phyloP scores from a whole-genome alignment of 2,888 invertebrate genomes.

The Seladonia tumulorum region DNA sequence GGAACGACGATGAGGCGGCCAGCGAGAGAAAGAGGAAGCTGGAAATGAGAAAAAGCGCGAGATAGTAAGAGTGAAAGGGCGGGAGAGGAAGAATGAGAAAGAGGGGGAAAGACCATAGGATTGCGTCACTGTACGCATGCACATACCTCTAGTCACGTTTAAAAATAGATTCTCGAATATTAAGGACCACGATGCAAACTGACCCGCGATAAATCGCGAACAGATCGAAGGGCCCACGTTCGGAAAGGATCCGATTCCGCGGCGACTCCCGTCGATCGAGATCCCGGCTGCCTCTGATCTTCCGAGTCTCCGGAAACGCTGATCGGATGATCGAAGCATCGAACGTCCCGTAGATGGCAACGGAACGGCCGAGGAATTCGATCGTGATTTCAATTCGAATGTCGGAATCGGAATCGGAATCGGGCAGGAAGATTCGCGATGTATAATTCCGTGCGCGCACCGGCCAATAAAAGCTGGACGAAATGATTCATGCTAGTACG shows the following conservation, averaged over 20 bases:
- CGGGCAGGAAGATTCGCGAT: conserved; percentile 14
- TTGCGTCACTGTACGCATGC: conserved; percentile 80
- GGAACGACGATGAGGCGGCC: conserved; percentile 17
- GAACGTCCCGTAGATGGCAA: background rate
- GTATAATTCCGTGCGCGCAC: conserved; percentile 52
- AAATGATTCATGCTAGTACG: conserved; percentile 65
- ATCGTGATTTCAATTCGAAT: background rate
- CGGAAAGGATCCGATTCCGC: background rate
- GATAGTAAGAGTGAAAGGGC: conserved; percentile 60
- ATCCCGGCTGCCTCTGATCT: background rate
- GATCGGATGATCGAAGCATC: background rate
- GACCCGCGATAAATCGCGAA: background rate
- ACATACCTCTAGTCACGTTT: conserved; percentile 81
- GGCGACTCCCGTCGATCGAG: background rate
- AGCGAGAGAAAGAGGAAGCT: conserved; percentile 21
- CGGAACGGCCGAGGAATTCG: background rate
- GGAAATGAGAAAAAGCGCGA: conserved; percentile 51
- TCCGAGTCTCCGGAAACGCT: background rate
- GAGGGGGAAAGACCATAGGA: conserved; percentile 79
- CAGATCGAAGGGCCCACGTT: background rate
- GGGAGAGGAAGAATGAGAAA: conserved; percentile 54
- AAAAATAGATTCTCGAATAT: conserved; percentile 82
- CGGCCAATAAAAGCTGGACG: conserved; percentile 33
- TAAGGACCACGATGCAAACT: conserved; percentile 74
- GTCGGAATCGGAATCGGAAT: background rate